phyloP scores from a whole-genome alignment of 2,113 vertebrate species.

The Pollachius pollachius region DNA sequence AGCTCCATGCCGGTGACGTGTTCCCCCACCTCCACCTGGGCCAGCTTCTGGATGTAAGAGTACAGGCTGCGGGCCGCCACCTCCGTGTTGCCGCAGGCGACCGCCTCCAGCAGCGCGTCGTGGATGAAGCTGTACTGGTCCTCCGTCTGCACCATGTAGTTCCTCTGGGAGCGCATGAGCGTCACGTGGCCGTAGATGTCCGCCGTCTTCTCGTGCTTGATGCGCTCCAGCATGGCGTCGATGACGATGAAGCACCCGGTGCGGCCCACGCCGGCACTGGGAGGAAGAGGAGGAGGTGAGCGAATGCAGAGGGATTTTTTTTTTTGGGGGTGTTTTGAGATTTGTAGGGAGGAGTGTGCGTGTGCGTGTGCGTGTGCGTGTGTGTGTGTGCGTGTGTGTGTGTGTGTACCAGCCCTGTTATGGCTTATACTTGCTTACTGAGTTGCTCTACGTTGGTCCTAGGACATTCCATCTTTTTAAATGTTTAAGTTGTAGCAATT shows the following conservation, averaged over 20 bases:
- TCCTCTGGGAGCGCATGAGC: conserved; percentile 93
- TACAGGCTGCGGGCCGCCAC: conserved; percentile 93
- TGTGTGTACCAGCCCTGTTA: too few relatives aligned
- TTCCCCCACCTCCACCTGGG: conserved; percentile 89
- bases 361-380: too few relatives aligned
- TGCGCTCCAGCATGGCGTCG: conserved; percentile 96
- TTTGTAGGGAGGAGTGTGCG: too few relatives aligned
- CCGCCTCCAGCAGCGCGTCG: conserved; percentile 94
- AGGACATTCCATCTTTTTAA: too few relatives aligned
- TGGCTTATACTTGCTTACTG: too few relatives aligned
- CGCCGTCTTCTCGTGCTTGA: conserved; percentile 95
- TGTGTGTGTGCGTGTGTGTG: too few relatives aligned
- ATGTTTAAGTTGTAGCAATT: too few relatives aligned
- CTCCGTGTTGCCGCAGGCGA: conserved; percentile 95
- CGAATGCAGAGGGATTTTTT: neutral
- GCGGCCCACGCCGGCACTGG: conserved; percentile 90
- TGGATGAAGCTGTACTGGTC: conserved; percentile 99
- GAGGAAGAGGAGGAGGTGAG: neutral
- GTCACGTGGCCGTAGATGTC: conserved; percentile 98
- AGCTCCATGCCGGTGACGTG: conserved; percentile 97
- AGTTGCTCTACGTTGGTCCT: too few relatives aligned
- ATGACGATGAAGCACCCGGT: conserved; percentile 98
- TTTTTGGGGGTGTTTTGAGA: too few relatives aligned
- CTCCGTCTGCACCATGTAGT: conserved; percentile 99
- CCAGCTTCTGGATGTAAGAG: conserved; percentile 95